Percentiles rank a stretch among this genome's conserved stretches.
phyloP scores from a whole-genome alignment of 2,797 vertebrate genomes.

The Cyprinella venusta region DNA sequence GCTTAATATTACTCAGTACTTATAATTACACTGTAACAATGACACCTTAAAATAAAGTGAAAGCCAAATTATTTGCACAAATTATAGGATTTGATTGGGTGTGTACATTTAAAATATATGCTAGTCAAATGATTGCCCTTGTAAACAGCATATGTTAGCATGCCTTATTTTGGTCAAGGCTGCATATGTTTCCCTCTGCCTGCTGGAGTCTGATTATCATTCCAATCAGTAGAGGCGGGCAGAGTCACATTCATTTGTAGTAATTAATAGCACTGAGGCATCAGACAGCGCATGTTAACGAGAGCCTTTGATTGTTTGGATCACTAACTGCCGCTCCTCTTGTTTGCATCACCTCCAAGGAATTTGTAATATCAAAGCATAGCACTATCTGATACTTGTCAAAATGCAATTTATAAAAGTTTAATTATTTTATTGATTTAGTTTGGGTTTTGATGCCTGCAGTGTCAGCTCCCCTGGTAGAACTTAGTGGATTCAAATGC shows the following conservation, averaged over 20 bases:
- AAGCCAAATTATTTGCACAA: neutral
- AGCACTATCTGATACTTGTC: conserved; percentile 98
- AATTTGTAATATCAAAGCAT: conserved; percentile 99
- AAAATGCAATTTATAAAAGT: conserved; percentile 99
- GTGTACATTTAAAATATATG: conserved; percentile 45
- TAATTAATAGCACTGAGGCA: conserved; percentile 98
- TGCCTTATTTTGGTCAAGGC: conserved; percentile 94
- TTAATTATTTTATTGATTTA: conserved; percentile 99
- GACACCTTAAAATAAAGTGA: no score
- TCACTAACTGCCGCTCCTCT: conserved; percentile 97
- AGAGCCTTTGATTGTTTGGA: conserved; percentile 99
- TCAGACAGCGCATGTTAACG: conserved; percentile 97
- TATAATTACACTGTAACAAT: no score
- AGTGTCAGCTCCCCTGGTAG: conserved; percentile 99
- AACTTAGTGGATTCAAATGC: conserved; percentile 99
- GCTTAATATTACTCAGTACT: no score
- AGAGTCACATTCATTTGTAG: conserved; percentile 99
- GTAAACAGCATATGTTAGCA: conserved; percentile 90
- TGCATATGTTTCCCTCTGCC: conserved; percentile 91
- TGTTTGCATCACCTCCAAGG: conserved; percentile 98
- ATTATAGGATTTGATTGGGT: conserved; percentile 28
- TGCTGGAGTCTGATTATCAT: conserved; percentile 93
- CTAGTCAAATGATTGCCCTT: conserved; percentile 78
- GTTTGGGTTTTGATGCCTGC: conserved; percentile 99
- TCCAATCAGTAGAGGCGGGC: conserved; percentile 88